Conservation (phyloP, 2,797 vertebrate genomes). For the Sebastes diploproa region DNA sequence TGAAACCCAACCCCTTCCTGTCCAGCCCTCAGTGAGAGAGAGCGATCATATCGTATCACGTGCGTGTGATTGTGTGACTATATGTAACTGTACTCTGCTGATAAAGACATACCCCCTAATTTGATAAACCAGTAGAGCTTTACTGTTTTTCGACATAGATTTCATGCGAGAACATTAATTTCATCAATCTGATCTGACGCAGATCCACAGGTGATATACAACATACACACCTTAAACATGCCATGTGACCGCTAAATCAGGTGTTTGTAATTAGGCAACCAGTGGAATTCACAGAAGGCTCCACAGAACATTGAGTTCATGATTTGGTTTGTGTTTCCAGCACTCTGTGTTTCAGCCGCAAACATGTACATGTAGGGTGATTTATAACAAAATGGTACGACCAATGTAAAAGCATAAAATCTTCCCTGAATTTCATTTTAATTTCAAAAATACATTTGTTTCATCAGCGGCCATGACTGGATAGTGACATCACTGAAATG, state of each 20-base stretch:
- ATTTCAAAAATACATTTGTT: neutral
- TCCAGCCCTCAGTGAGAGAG: neutral
- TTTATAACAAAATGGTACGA: too few relatives aligned
- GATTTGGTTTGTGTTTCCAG: neutral
- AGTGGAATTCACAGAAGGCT: neutral
- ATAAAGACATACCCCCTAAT: neutral
- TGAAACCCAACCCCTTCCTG: constrained; percentile 69
- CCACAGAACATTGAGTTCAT: neutral
- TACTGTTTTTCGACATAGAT: neutral
- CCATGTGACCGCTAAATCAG: neutral
- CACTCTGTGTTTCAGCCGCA: neutral
- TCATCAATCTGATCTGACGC: neutral
- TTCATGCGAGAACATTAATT: neutral
- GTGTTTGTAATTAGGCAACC: neutral
- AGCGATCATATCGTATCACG: constrained; percentile 12
- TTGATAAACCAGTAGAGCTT: neutral
- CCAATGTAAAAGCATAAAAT: neutral
- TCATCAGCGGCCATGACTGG: neutral
- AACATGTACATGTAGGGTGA: neutral
- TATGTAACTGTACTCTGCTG: neutral
- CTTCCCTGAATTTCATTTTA: neutral
- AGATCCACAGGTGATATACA: too few relatives aligned
- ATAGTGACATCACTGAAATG: neutral
- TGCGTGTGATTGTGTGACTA: neutral
- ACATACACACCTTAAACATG: neutral